Base-by-base conservation (phyloP, 1,140 invertebrate species). In the Pachypeltis micranthus region DNA sequence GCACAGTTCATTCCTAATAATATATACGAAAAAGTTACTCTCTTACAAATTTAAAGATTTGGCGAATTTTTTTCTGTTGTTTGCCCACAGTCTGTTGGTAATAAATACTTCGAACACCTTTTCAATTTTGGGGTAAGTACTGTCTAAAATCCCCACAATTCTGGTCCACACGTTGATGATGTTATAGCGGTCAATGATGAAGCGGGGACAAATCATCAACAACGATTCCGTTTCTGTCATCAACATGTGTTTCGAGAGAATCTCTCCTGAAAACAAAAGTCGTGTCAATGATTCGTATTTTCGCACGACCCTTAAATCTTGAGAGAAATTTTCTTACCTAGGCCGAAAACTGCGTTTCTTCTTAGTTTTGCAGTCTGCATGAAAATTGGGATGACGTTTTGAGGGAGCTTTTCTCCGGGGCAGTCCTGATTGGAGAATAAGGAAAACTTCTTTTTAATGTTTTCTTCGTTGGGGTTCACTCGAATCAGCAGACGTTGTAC, bases 351-450 rank as follows among this genome's bases (percentile, higher is more conserved):
- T 10, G 57, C 26, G n/a, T 31, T 59, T 19, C 57, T 59, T 19
- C n/a, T 59, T 1, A 59, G 57, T 31, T 27, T 59, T 1, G n/a
- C 26, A 34, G 57, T 59, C 57, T 59, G 57, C 57, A 59, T 59
- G 29, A 23, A 31, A 19, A 59, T n/a, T 16, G 26, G 57, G 4
- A 29, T 3, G 10, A 59, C 26, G 2, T 59, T 59, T 19, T 14
- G 7, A 2, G 57, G 57, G n/a, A 59, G 25, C n/a, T 34, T 29
- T n/a, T 28, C 25, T n/a, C 14, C 14, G 3, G 57, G 57, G 16
- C 28, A 29, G 27, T 21, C 23, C 19, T 29, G 29, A 31, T 27
- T 31, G 28, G 26, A 31, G 16, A 19, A 29, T 7, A 59, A 28
- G 2, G 26, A 19, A 23, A 29, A 28, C 19, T 25, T 31, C 27